These are phyloP conservation scores for Actinia equina DNA, from an alignment of 64 coral and sea anemone genomes.

Conservation along the genomic window DNA sequence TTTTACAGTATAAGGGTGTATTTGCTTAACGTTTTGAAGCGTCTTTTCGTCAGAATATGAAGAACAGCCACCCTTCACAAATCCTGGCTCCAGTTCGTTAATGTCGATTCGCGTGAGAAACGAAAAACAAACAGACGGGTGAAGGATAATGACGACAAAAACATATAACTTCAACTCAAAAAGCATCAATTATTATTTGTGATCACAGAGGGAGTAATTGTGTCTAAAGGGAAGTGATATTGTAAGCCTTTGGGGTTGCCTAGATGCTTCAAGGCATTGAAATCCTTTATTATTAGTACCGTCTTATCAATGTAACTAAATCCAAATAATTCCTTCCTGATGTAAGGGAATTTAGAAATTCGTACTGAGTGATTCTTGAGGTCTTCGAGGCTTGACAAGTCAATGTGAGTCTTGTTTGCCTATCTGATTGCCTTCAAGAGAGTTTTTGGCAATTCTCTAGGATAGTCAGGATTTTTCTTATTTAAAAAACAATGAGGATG, in stretches of 20 bases:
- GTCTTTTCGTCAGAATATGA: background rate
- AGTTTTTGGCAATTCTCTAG: background rate
- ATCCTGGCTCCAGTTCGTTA: background rate
- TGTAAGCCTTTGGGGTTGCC: background rate
- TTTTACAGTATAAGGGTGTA: background rate
- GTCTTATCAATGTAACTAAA: background rate
- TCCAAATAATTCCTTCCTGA: background rate
- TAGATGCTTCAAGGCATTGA: background rate
- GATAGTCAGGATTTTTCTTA: background rate
- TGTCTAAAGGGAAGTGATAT: background rate
- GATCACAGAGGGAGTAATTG: background rate
- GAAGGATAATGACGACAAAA: background rate
- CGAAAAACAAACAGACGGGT: background rate
- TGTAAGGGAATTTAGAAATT: conserved; percentile 16
- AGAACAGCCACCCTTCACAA: background rate
- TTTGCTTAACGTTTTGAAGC: background rate
- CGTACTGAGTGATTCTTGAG: background rate
- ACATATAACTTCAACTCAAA: conserved; percentile 1
- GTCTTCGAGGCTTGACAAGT: background rate
- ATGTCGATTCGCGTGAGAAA: background rate
- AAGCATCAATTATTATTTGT: conserved; percentile 4
- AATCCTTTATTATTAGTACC: background rate
- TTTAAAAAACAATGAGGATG: background rate
- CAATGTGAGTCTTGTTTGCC: background rate
- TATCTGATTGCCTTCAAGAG: conserved; percentile 9